Evolutionary conservation across 1,140 invertebrate genomes (phyloP).

Genomic region (Macrobrachium rosenbergii): DNA sequence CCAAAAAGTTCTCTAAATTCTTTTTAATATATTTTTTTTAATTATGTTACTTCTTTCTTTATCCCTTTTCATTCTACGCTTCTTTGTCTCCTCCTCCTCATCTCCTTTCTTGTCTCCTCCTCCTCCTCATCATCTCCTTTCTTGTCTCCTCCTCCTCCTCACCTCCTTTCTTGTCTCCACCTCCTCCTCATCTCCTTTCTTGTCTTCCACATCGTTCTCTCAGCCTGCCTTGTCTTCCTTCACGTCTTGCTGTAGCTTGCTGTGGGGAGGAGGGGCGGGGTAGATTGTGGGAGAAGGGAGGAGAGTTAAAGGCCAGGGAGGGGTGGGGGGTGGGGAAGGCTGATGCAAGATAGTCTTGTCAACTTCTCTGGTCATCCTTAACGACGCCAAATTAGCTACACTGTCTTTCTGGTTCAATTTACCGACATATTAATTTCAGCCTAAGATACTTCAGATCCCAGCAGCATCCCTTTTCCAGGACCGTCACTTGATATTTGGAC

Average conservation of each 20-base stretch:
- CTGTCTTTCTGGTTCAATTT: too few relatives aligned
- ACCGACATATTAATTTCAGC: too few relatives aligned
- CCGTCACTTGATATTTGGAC: too few relatives aligned
- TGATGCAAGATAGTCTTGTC: too few relatives aligned
- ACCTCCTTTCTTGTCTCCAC: not conserved
- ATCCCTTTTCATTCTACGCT: not conserved
- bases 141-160: not conserved
- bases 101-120: not conserved
- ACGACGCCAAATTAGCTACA: too few relatives aligned
- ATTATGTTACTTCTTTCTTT: not conserved
- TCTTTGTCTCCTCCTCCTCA: not conserved
- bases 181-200: not conserved
- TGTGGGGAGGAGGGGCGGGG: not conserved
- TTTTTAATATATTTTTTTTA: not conserved
- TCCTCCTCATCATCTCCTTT: not conserved
- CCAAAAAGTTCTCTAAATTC: not conserved
- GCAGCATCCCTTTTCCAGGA: too few relatives aligned
- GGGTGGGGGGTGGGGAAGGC: too few relatives aligned
- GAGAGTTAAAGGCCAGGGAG: too few relatives aligned
- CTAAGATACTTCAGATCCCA: too few relatives aligned
- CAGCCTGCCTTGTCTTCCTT: not conserved
- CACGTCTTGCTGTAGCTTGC: not conserved
- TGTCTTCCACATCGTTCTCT: not conserved
- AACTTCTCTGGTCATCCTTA: too few relatives aligned
- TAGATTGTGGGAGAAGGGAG: too few relatives aligned